Evolutionary conservation across 2,113 vertebrate species (phyloP), one percentile per base, ranked within the genome.

Genomic region (Collichthys lucidus): DNA sequence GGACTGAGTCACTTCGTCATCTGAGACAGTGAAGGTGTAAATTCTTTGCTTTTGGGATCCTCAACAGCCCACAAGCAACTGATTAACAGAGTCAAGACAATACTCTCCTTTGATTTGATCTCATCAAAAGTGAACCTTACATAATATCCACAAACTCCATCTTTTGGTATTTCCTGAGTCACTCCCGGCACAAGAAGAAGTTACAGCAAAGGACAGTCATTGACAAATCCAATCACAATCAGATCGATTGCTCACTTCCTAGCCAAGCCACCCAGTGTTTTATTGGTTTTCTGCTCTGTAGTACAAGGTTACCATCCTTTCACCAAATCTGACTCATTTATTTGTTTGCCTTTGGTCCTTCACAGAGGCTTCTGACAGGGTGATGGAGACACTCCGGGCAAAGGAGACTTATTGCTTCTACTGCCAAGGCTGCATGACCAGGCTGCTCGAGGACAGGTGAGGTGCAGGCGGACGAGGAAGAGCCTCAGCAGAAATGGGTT

Each of bases 351-450:
- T 84, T 72, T 60, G 77, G 57, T 77, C 77, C 65, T 90, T 73
- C 92, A 31, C 92, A 99, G 98, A 96, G 81, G 50, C 68, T 26
- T 31, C 67, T 82, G 88, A 87, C 80, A 57, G 89, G 74, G 89
- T 96, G 92, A 94, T 94, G 62, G 93, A 95, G 82, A 94, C 70
- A 44, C 89, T 96, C 65, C 93, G 91, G 90, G 83, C 93, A 5
- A 91, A 94, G 79, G 94, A 94, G 88, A 93, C 80, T 77, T 97
- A 92, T 24, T 74, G 91, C 61, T 96, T 99, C 94, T 91, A 91
- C 89, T 99, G 98, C 92, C 97, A 99, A 16, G 91, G 93, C 86
- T 99, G 98, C 69, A 96, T 95, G 78, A 95, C 96, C 56, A 61
- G 92, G 66, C 61, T 96, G 76, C 93, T 97, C 40, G 91, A 93